Conservation (phyloP, 2,888 invertebrate species). For the Callyntrura guangdongensis region DNA sequence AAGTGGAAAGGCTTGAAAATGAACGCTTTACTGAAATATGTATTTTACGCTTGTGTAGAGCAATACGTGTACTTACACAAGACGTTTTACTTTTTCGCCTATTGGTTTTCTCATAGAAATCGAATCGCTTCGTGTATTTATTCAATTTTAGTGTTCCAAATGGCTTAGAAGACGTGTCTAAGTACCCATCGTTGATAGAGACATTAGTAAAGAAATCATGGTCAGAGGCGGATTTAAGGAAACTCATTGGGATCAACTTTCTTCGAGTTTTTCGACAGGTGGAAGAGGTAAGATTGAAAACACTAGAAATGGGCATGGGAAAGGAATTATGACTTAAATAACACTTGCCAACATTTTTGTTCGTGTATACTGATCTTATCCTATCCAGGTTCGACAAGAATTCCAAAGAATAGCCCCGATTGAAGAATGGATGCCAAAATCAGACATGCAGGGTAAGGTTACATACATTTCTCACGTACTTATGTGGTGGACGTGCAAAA, state of each 20-base stretch:
- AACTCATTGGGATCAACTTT: conserved; percentile 93
- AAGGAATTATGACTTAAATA: not conserved
- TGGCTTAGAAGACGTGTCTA: conserved; percentile 94
- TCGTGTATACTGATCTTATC: too few species aligned
- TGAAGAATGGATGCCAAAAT: conserved; percentile 85
- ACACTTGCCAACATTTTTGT: not conserved
- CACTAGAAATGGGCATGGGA: not conserved
- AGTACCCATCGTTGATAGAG: conserved; percentile 93
- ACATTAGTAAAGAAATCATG: conserved; percentile 93
- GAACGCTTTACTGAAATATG: not conserved
- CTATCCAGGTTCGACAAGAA: conserved; percentile 85
- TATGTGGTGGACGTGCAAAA: too few species aligned
- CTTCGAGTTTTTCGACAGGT: conserved; percentile 91
- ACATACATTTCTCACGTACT: not conserved
- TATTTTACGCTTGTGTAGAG: not conserved
- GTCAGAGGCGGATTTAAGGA: conserved; percentile 93
- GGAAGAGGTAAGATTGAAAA: conserved; percentile 88
- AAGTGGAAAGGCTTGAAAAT: not conserved
- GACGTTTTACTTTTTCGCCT: not conserved
- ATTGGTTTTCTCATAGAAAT: too few species aligned
- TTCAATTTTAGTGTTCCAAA: conserved; percentile 89
- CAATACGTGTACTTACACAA: not conserved
- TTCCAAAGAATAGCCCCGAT: conserved; percentile 84
- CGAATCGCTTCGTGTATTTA: not conserved
- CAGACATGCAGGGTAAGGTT: conserved; percentile 84